Conservation (phyloP, 2,113 vertebrate species). For the Spheniscus mendiculus region DNA sequence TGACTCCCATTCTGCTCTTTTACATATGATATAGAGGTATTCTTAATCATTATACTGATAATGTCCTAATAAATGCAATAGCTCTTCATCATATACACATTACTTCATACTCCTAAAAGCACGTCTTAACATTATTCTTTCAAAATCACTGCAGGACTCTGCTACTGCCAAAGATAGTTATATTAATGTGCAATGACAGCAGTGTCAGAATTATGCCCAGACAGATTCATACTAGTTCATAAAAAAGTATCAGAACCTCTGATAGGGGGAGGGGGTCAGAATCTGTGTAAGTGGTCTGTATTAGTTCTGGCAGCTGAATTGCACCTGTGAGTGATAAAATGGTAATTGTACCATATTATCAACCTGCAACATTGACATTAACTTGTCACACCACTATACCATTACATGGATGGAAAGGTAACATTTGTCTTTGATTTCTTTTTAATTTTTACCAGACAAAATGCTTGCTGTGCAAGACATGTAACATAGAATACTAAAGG, state of each 20-base stretch:
- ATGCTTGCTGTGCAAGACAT: neutral
- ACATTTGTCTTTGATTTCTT: slow-evolving; percentile 17
- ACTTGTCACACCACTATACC: neutral
- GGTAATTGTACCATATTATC: neutral
- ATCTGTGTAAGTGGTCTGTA: neutral
- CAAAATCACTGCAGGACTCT: neutral
- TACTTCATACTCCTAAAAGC: neutral
- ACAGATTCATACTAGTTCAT: neutral
- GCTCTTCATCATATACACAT: neutral
- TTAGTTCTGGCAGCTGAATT: slow-evolving; percentile 23
- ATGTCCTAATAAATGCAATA: neutral
- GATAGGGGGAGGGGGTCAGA: neutral
- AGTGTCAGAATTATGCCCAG: neutral
- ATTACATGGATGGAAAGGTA: neutral
- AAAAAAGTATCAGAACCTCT: neutral
- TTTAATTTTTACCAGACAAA: slow-evolving; percentile 14
- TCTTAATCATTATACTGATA: neutral
- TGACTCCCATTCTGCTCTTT: neutral
- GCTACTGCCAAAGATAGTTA: neutral
- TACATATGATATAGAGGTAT: neutral
- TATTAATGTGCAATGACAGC: neutral
- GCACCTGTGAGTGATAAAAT: neutral
- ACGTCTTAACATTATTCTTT: neutral
- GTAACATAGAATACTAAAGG: neutral
- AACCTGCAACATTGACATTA: neutral